Evolutionary conservation across 2,888 invertebrate species (phyloP).

Genomic region (Omphaloscelis lunosa): DNA sequence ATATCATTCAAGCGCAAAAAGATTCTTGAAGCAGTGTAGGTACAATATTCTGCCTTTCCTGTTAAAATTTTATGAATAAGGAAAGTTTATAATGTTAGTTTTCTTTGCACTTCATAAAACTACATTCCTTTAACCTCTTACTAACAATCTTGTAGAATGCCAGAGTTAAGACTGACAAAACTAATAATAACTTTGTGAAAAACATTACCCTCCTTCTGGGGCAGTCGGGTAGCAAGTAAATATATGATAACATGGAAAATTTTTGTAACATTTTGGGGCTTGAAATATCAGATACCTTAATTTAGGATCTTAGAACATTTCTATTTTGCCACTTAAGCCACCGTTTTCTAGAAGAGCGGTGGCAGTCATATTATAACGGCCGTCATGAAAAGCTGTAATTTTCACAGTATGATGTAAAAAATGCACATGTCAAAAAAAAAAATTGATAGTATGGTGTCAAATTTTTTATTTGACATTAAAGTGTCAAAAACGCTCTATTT

Average conservation of each 20-base stretch:
- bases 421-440: no score
- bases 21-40: background rate
- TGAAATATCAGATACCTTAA: background rate
- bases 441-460: no score
- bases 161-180: conserved; percentile 40
- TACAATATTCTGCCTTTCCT: conserved; percentile 9
- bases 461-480: no score
- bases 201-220: no score
- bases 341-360: background rate
- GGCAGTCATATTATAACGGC: no score
- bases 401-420: no score
- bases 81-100: background rate
- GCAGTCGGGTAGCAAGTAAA: no score
- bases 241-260: background rate
- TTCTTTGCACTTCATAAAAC: conserved; percentile 2
- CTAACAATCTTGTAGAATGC: conserved; percentile 8
- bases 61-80: background rate
- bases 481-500: no score
- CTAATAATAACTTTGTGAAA: background rate
- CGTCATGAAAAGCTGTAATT: no score
- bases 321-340: background rate
- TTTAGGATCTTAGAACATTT: background rate
- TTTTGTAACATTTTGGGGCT: background rate
- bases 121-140: conserved; percentile 40
- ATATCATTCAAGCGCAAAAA: background rate